Evolutionary conservation across 2,888 invertebrate genomes (phyloP), one percentile per base, ranked within the genome.

Genomic region (Euspilapteryx auroguttella): DNA sequence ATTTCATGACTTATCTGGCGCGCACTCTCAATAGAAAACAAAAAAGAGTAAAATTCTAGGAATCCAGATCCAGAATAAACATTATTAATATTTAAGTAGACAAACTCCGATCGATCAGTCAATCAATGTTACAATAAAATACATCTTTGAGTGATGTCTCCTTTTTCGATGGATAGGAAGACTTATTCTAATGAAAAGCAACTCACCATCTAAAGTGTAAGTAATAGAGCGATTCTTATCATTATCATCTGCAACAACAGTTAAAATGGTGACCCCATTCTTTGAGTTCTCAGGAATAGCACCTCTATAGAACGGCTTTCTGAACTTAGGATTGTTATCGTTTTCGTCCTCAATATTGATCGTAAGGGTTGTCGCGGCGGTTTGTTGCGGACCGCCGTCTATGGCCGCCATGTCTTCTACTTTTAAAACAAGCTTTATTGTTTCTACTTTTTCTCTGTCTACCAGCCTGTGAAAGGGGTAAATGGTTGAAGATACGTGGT

Each of bases 201-300:
- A 37, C 44, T 38, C 45, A 68, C 80, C 85, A 71, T 92, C 89
- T 22, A 94, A 50, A 4, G 80, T 79, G 55, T 94, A 94, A 8
- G 79, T 80, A 37, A 95, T 86, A 0, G 86, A 88, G 32, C 87
- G 81, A 63, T 94, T 94, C 55, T 86, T 88, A 53, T 95, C 94
- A 0, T 86, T 81, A 54, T 95, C 94, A 44, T 89, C 87, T 1
- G 94, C 94, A 9, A 86, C 77, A 0, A 94, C 82, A 29, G 82
- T 88, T 0, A 85, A 85, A 6, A 94, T 85, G 25, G 85, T 80
- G 0, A 85, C 83, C 0, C 93, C 94, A 43, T 85, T 86, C 56
- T 91, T 89, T 27, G 91, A 89, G 54, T 94, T 95, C 55, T 94
- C 94, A 0, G 90, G 83, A 1, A 94, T 84, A 0, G 89, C 82